These are phyloP conservation scores for Hycleus cichorii DNA, from an alignment of 1,140 invertebrate genomes.

Conservation along the genomic window DNA sequence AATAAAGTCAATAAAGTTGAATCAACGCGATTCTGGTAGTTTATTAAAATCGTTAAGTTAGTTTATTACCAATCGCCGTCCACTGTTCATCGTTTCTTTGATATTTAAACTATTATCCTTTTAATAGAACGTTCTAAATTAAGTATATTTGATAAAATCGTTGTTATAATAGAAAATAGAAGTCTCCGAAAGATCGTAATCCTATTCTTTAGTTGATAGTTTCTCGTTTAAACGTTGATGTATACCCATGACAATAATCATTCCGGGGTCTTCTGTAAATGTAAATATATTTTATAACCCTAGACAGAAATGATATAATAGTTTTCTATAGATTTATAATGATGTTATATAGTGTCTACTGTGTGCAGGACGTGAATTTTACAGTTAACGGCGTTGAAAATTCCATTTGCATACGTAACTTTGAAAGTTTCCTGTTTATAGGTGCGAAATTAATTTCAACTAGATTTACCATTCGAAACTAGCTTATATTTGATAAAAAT, in stretches of 20 bases:
- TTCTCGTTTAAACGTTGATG: slow-evolving; percentile 4
- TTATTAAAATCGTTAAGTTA: too few species aligned
- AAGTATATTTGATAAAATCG: slow-evolving; percentile 13
- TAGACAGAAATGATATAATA: slow-evolving; percentile 31
- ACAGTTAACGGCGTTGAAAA: slow-evolving; percentile 10
- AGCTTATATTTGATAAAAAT: too few species aligned
- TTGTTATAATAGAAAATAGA: slow-evolving; percentile 1
- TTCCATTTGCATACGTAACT: too few species aligned
- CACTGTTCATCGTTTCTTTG: too few species aligned
- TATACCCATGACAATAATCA: slow-evolving; percentile 18
- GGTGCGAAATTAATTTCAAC: too few species aligned
- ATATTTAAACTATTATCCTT: too few species aligned
- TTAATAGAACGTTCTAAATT: background rate
- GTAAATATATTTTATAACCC: slow-evolving; percentile 36
- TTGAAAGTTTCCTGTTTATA: too few species aligned
- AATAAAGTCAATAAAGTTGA: too few species aligned
- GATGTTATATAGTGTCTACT: slow-evolving; percentile 34
- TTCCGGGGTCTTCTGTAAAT: slow-evolving; percentile 18
- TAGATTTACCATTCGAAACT: too few species aligned
- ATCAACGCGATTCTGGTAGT: too few species aligned
- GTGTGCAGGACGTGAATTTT: slow-evolving; percentile 22
- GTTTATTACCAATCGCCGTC: too few species aligned
- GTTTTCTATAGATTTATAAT: slow-evolving; percentile 37
- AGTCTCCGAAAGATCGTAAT: slow-evolving; percentile 14
- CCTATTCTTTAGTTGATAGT: background rate